Evolutionary conservation across 1,140 invertebrate species (phyloP).

Genomic region (Panulirus ornatus): DNA sequence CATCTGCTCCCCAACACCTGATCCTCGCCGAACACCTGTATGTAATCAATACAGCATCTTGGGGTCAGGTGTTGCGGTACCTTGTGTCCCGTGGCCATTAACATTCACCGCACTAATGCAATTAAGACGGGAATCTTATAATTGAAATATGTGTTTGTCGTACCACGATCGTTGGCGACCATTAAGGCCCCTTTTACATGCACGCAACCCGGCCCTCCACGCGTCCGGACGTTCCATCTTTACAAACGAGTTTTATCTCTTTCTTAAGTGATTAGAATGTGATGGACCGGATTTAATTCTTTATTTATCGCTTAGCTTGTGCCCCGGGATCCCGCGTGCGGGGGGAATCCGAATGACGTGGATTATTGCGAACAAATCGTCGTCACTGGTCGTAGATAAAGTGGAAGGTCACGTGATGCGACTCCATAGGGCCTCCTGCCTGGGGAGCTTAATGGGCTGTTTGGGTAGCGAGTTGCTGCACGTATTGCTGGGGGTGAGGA

Average conservation of each 20-base stretch:
- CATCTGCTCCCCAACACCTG: background rate
- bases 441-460: too few relatives aligned
- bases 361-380: constrained; percentile 18
- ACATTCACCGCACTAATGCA: background rate
- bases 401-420: too few relatives aligned
- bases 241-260: background rate
- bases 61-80: background rate
- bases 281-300: too few relatives aligned
- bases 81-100: background rate
- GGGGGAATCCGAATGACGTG: background rate
- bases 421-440: too few relatives aligned
- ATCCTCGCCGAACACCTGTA: background rate
- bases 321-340: too few relatives aligned
- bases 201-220: background rate
- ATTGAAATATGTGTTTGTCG: background rate
- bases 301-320: too few relatives aligned
- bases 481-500: background rate
- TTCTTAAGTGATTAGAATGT: too few relatives aligned
- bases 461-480: too few relatives aligned
- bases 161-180: background rate
- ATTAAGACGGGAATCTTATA: background rate
- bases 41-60: background rate
- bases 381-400: background rate
- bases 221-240: background rate
- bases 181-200: background rate